Percentiles rank a stretch among this genome's conserved stretches.
phyloP scores from a whole-genome alignment of 2,888 invertebrate genomes.

The Pachymerium ferrugineum region DNA sequence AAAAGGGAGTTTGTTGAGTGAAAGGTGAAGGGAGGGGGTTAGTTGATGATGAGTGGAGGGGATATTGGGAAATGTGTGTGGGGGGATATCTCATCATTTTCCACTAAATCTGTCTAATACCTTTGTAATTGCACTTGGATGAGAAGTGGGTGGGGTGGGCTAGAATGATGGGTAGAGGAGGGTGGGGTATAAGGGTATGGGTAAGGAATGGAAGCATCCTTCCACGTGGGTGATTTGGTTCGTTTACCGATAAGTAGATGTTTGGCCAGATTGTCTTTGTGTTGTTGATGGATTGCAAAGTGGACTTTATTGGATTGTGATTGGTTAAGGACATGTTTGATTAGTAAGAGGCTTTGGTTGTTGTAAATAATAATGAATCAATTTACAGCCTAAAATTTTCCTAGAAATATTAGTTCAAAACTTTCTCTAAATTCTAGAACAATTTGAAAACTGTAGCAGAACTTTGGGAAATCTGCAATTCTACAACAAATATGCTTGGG shows the following conservation, averaged over 20 bases:
- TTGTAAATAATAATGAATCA: neutral
- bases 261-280: conserved; percentile 24
- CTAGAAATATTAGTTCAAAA: too few species aligned
- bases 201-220: conserved; percentile 1
- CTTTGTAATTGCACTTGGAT: conserved; percentile 29
- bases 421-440: too few species aligned
- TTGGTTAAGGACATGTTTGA: too few species aligned
- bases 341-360: neutral
- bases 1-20: neutral
- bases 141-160: conserved; percentile 7
- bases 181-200: neutral
- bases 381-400: too few species aligned
- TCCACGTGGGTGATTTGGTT: conserved; percentile 20
- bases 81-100: conserved; percentile 30
- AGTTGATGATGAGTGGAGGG: conserved; percentile 17
- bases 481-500: too few species aligned
- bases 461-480: too few species aligned
- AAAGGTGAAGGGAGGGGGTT: neutral
- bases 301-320: conserved; percentile 11
- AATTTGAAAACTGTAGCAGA: too few species aligned
- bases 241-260: conserved; percentile 27
- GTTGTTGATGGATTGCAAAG: conserved; percentile 21
- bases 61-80: neutral
- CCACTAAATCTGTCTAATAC: conserved; percentile 33
- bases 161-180: neutral